Conservation (phyloP, 2,113 vertebrate genomes). For the Sapajus apella region DNA sequence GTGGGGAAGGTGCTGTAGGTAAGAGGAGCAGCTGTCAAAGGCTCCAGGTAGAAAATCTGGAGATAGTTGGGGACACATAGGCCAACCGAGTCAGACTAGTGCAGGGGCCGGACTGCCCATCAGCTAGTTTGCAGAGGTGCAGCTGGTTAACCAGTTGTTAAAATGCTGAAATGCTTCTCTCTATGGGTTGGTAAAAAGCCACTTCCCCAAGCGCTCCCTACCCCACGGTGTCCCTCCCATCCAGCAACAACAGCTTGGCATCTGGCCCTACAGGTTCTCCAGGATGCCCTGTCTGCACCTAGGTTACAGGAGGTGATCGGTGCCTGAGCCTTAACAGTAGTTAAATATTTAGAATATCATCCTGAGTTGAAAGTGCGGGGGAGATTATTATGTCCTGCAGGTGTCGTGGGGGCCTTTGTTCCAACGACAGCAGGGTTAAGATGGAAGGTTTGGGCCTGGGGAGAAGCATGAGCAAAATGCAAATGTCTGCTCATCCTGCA, state of each 20-base stretch:
- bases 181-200: background rate
- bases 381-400: background rate
- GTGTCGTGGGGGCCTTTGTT: background rate
- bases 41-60: background rate
- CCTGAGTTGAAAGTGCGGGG: background rate
- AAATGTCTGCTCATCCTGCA: background rate
- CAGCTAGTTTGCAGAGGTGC: too few relatives aligned
- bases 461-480: accelerated
- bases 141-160: background rate
- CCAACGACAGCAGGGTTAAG: background rate
- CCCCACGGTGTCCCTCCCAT: background rate
- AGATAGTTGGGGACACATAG: accelerated
- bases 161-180: background rate
- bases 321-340: background rate
- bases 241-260: background rate
- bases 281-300: background rate
- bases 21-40: background rate
- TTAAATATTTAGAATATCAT: background rate
- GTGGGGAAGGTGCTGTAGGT: background rate
- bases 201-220: background rate
- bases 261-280: background rate
- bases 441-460: background rate
- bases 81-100: accelerated
- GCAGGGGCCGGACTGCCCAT: background rate
- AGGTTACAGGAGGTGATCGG: background rate